phyloP scores from a whole-genome alignment of 1,140 invertebrate genomes.

The Parapsyche elsis region DNA sequence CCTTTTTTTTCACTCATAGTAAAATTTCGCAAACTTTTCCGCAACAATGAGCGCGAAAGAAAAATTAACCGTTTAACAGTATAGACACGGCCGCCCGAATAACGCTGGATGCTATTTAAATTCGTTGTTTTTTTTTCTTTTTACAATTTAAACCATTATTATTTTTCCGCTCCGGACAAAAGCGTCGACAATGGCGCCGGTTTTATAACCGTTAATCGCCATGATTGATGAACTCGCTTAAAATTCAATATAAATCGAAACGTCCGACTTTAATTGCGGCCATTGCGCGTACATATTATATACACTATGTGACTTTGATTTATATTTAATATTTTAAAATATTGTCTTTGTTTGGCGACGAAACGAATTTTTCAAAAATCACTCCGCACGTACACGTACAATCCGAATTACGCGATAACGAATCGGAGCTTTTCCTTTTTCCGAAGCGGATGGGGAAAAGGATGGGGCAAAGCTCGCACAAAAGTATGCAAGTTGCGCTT shows the following conservation, averaged over 20 bases:
- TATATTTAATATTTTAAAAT: too few species aligned
- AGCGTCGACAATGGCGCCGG: not conserved
- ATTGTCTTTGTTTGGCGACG: not conserved
- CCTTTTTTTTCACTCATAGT: too few species aligned
- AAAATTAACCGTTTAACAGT: too few species aligned
- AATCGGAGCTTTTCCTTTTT: not conserved
- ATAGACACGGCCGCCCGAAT: too few species aligned
- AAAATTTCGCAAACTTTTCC: too few species aligned
- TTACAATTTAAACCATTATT: too few species aligned
- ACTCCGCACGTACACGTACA: not conserved
- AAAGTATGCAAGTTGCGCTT: not conserved
- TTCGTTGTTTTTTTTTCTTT: too few species aligned
- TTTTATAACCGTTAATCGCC: not conserved
- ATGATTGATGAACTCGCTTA: conserved; percentile 18
- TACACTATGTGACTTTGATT: not conserved
- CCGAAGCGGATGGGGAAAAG: not conserved
- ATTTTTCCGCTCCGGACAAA: not conserved
- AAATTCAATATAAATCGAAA: conserved; percentile 1
- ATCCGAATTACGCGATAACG: not conserved
- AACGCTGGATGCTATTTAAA: too few species aligned
- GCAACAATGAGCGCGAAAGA: too few species aligned
- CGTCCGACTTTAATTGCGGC: not conserved
- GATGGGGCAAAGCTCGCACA: too few species aligned
- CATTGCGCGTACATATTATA: not conserved
- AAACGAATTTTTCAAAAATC: not conserved